phyloP scores from a whole-genome alignment of 1,140 invertebrate genomes.

The Pristionchus pacificus region DNA sequence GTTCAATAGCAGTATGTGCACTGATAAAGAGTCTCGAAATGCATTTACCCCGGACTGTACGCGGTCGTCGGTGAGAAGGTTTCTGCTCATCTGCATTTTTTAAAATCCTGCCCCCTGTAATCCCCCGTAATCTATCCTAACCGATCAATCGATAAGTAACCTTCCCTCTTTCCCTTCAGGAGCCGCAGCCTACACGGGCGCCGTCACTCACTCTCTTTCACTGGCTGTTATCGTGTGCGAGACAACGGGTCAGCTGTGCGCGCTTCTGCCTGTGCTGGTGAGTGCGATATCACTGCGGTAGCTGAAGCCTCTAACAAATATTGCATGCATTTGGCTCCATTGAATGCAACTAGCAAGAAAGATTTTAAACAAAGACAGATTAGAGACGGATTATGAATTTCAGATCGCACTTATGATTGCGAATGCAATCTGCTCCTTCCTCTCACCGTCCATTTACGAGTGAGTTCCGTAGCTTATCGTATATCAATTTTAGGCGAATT shows the following conservation, averaged over 20 bases:
- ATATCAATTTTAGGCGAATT: no score
- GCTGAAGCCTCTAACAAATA: background rate
- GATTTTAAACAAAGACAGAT: no score
- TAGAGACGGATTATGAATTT: slow-evolving; percentile 11
- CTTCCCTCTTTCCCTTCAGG: slow-evolving; percentile 42
- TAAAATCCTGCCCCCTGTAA: slow-evolving; percentile 69
- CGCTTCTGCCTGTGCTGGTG: slow-evolving; percentile 87
- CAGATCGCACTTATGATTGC: slow-evolving; percentile 80
- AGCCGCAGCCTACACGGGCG: slow-evolving; percentile 49
- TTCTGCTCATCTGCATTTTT: slow-evolving; percentile 70
- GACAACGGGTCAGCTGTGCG: slow-evolving; percentile 93
- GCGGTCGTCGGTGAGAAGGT: slow-evolving; percentile 62
- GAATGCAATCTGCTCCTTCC: slow-evolving; percentile 82
- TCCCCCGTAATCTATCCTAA: slow-evolving; percentile 27
- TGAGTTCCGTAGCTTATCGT: no score
- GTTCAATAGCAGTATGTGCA: no score
- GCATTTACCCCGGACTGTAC: slow-evolving; percentile 79
- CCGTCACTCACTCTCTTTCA: slow-evolving; percentile 88
- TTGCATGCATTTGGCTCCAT: background rate
- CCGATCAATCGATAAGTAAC: no score
- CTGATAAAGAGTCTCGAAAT: no score
- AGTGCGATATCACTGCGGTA: background rate
- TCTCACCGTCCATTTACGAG: slow-evolving; percentile 95
- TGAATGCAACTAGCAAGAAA: no score
- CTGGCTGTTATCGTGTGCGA: slow-evolving; percentile 96